Evolutionary conservation across 2,113 vertebrate species (phyloP).

Genomic region (Rhinoptilus africanus): DNA sequence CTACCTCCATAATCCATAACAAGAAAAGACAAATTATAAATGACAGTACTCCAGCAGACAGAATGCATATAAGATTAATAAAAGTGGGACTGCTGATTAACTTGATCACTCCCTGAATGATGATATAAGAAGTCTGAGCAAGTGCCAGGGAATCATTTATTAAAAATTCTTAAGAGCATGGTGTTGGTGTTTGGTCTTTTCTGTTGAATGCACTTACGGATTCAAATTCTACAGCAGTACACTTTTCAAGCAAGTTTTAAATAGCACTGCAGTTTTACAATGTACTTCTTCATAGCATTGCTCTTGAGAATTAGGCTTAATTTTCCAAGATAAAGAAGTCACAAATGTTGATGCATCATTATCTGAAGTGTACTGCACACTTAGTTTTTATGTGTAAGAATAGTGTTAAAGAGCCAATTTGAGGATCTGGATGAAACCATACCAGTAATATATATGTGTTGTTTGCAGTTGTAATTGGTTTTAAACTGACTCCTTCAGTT

Average conservation of each 20-base stretch:
- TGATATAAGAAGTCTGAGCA: not conserved
- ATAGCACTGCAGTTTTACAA: not conserved
- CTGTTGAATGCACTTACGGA: not conserved
- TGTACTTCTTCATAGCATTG: not conserved
- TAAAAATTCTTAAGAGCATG: not conserved
- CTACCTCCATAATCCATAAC: not conserved
- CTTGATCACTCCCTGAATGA: not conserved
- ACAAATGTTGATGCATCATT: constrained; percentile 6
- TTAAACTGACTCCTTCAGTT: not conserved
- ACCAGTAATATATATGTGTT: not conserved
- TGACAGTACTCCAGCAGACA: not conserved
- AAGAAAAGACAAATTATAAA: not conserved
- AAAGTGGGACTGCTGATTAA: not conserved
- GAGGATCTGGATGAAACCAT: not conserved
- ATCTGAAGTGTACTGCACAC: not conserved
- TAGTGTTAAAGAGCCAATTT: not conserved
- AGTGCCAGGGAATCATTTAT: not conserved
- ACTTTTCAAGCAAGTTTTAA: not conserved
- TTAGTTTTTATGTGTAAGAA: constrained; percentile 5
- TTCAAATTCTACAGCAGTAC: not conserved
- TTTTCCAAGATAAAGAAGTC: constrained; percentile 25
- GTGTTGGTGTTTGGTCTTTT: not conserved
- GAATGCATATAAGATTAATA: not conserved
- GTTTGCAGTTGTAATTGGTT: not conserved
- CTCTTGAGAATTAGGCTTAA: constrained; percentile 6